phyloP scores from a whole-genome alignment of 2,888 invertebrate species.

The Volucella bombylans region DNA sequence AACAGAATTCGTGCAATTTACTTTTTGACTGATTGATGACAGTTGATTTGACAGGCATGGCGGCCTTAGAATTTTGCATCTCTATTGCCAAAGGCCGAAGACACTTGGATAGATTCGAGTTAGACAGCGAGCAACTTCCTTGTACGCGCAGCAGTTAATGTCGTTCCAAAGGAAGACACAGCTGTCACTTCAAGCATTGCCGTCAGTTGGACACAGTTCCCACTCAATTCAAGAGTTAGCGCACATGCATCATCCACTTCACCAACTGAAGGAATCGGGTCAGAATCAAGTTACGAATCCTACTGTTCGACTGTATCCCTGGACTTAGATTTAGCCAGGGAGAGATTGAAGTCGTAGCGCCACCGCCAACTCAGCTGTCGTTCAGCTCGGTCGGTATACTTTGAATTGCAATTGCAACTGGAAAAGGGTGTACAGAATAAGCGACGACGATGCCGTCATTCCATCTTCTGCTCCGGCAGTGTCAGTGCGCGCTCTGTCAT shows the following conservation, averaged over 20 bases:
- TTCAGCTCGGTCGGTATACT: slow-evolving; percentile 8
- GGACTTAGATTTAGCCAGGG: slow-evolving; percentile 38
- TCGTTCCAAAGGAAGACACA: slow-evolving; percentile 55
- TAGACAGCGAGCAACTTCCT: slow-evolving; percentile 62
- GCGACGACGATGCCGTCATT: slow-evolving; percentile 34
- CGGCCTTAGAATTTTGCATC: slow-evolving; percentile 30
- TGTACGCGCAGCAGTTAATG: slow-evolving; percentile 58
- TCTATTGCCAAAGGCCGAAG: slow-evolving; percentile 17
- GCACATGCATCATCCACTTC: slow-evolving; percentile 55
- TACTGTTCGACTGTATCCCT: slow-evolving; percentile 18
- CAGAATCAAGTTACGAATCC: slow-evolving; percentile 51
- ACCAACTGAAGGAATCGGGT: slow-evolving; percentile 54
- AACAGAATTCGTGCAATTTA: slow-evolving; percentile 45
- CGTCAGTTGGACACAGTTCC: slow-evolving; percentile 42
- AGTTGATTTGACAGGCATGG: slow-evolving; percentile 63
- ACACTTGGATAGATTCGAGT: slow-evolving; percentile 41
- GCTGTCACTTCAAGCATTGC: slow-evolving; percentile 53
- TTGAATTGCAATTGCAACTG: slow-evolving; percentile 34
- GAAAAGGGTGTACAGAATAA: slow-evolving; percentile 6
- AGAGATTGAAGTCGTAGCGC: not conserved
- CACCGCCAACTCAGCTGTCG: not conserved
- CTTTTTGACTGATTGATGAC: slow-evolving; percentile 71
- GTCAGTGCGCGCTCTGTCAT: slow-evolving; percentile 23
- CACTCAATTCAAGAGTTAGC: slow-evolving; percentile 57
- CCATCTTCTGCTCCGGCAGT: slow-evolving; percentile 17